These are phyloP conservation scores for Euthynnus affinis DNA, from an alignment of 2,797 vertebrate species.

Conservation along the genomic window DNA sequence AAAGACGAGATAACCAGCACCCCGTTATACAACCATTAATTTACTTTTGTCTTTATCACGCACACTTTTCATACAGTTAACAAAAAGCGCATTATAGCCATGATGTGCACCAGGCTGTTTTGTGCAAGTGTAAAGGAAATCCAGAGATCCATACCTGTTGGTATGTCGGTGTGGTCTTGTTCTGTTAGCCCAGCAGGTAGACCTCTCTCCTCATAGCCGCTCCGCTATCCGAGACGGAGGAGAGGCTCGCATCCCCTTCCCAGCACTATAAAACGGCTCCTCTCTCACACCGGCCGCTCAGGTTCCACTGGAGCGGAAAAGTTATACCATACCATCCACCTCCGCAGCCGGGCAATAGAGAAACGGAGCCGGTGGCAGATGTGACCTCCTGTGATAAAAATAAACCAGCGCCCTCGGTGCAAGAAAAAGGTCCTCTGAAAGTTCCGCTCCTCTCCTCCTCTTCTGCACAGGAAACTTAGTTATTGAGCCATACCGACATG, in stretches of 20 bases:
- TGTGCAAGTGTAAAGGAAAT: constrained; percentile 6
- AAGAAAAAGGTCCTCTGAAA: constrained; percentile 62
- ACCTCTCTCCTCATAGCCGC: constrained; percentile 81
- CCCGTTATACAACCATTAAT: constrained; percentile 1
- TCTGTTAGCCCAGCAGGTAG: constrained; percentile 78
- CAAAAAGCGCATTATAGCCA: background rate
- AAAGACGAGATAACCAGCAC: background rate
- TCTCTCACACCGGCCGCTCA: constrained; percentile 61
- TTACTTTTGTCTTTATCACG: constrained; percentile 31
- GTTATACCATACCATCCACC: constrained; percentile 76
- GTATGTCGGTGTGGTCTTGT: constrained; percentile 76
- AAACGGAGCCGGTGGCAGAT: constrained; percentile 25
- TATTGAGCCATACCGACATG: constrained; percentile 45
- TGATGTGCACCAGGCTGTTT: background rate
- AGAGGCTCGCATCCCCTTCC: constrained; percentile 76
- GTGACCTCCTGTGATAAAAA: constrained; percentile 40
- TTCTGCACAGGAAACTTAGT: constrained; percentile 70
- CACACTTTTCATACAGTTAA: constrained; percentile 31
- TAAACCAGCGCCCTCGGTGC: constrained; percentile 44
- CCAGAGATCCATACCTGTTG: constrained; percentile 82
- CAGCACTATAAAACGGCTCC: constrained; percentile 61
- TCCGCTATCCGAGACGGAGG: constrained; percentile 74
- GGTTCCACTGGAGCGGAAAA: constrained; percentile 66
- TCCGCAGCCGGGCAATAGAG: constrained; percentile 15
- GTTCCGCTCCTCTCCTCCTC: constrained; percentile 64